phyloP scores from a whole-genome alignment of 1,140 invertebrate species.

The Condylostylus longicornis region DNA sequence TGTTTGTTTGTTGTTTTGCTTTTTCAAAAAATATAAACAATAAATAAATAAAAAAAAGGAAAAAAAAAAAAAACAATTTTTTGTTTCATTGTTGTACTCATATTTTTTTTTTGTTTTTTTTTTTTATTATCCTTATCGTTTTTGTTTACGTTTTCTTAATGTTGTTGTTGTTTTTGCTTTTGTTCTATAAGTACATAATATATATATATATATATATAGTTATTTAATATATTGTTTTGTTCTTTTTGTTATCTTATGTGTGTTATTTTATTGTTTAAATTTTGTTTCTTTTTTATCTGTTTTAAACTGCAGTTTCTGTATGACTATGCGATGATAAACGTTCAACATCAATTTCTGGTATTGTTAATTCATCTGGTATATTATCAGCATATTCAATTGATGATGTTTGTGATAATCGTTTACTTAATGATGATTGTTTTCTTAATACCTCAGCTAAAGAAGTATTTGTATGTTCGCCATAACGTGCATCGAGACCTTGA shows the following conservation, averaged over 20 bases:
- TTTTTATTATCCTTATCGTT: too few relatives aligned
- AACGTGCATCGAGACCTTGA: constrained; percentile 89
- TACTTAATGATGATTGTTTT: constrained; percentile 78
- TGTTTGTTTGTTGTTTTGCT: too few relatives aligned
- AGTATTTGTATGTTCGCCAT: constrained; percentile 78
- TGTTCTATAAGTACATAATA: neutral
- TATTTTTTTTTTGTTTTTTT: neutral
- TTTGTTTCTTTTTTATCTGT: neutral
- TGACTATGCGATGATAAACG: constrained; percentile 80
- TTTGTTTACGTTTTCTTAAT: too few relatives aligned
- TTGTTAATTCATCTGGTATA: constrained; percentile 69
- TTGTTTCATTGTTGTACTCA: neutral
- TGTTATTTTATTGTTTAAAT: neutral
- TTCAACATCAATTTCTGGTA: constrained; percentile 80
- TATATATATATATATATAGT: neutral
- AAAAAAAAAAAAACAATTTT: neutral
- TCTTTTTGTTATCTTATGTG: neutral
- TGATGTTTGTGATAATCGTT: constrained; percentile 77
- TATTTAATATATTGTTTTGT: neutral
- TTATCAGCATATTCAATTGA: constrained; percentile 84
- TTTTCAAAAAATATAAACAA: too few relatives aligned
- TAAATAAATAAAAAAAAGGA: too few relatives aligned
- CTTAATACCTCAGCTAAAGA: constrained; percentile 77
- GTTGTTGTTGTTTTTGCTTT: neutral
- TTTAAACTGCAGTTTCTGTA: constrained; percentile 80